Base-by-base conservation (phyloP, 2,888 invertebrate genomes). In the Drosophila meridiana region DNA sequence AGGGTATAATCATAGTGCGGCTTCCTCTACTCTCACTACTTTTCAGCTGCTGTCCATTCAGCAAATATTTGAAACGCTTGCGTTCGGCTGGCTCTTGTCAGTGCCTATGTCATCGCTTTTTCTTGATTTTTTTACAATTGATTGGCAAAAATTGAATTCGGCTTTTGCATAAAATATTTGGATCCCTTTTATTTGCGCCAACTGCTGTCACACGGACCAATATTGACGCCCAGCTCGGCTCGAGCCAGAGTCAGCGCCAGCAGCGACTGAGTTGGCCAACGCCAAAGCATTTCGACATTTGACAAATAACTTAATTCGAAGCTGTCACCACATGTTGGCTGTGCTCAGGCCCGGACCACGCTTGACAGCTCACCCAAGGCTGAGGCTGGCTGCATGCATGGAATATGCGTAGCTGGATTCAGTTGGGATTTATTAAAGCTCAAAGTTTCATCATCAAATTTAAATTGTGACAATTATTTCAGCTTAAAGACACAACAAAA, bases 301-400 rank as follows among this genome's bases (percentile, higher is more conserved):
- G 88, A 80, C 86, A 87, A 89, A 88, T 88, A 87, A 89, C 83
- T 87, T 88, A 88, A 87, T 87, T 88, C 86, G 68, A 62, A 69
- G 78, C 66, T 89, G 87, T 83, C 86, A 82, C 88, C 87, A 83
- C 86, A 88, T 87, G 81, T 85, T 80, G 74, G 70, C 73, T 14
- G 47, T 6, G 40, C 6, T 40, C 5, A 6, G 34, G 53, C 11
- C 50, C 40, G 42, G 34, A 40, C 55, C 57, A 47, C 63, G 50
- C 60, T 55, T 76, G 67, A 76, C 83, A 63, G 55, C 58, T 42
- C 26, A 47, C 8, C 8, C 30, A 7, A 11, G 40, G 26, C 32
- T 28, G 47, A 14, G 40, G 50, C 20, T 55, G 13, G 50, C 72
- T 52, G 20, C 28, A 38, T 5, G 28, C 13, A n/a, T 45, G 11